Conservation (phyloP, 2,113 vertebrate species). For the Neopipo cinnamomea region DNA sequence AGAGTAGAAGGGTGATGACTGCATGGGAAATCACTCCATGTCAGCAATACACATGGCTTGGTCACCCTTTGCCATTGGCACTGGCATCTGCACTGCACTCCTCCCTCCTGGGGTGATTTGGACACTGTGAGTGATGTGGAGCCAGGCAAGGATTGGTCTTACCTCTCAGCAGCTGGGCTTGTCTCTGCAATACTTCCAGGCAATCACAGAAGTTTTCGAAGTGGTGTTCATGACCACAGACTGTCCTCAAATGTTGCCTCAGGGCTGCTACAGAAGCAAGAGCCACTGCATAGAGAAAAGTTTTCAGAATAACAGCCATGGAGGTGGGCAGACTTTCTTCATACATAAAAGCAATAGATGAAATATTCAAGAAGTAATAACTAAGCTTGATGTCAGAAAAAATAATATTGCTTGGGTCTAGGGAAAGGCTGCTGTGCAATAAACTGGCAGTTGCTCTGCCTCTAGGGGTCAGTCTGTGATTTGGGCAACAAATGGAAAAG, state of each 20-base stretch:
- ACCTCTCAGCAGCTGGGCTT: not conserved
- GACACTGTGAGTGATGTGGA: not conserved
- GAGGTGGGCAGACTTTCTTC: not conserved
- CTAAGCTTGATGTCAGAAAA: not conserved
- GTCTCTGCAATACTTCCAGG: not conserved
- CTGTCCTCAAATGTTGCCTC: not conserved
- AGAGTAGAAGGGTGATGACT: not conserved
- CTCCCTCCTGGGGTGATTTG: rapidly evolving
- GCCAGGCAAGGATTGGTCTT: not conserved
- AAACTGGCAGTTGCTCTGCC: not conserved
- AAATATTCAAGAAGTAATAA: not conserved
- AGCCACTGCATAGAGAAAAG: rapidly evolving
- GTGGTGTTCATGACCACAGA: rapidly evolving
- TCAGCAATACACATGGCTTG: not conserved
- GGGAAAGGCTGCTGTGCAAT: not conserved
- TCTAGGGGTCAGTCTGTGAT: rapidly evolving
- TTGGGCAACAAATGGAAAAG: not conserved
- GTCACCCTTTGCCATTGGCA: rapidly evolving
- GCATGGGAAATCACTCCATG: not conserved
- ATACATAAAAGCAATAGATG: not conserved
- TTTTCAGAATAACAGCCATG: not conserved
- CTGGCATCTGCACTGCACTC: not conserved
- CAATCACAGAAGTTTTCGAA: not conserved
- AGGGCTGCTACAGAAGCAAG: not conserved
- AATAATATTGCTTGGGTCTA: not conserved